Percentiles rank a stretch among this genome's conserved stretches.
Evolutionary conservation across 2,113 vertebrate species (phyloP).

Genomic region (Speoplatyrhinus poulsoni): DNA sequence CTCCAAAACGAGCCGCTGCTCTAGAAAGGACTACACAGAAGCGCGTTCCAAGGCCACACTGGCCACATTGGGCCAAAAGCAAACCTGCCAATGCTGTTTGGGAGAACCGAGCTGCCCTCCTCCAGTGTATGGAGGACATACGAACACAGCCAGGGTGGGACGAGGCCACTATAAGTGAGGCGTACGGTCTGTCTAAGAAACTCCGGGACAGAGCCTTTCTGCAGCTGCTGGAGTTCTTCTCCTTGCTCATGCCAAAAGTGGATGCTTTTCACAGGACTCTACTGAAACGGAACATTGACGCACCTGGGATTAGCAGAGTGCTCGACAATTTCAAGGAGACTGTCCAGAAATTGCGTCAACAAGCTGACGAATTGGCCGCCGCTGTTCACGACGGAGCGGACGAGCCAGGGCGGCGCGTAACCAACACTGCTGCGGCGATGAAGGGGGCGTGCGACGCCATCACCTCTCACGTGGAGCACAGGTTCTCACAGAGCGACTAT

Average conservation of each 20-base stretch:
- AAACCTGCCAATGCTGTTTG: neutral
- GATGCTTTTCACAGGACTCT: no score
- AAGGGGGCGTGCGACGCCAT: neutral
- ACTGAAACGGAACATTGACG: neutral
- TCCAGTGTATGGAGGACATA: neutral
- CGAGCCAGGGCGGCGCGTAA: neutral
- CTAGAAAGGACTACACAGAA: neutral
- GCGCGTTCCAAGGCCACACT: neutral
- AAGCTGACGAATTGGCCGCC: neutral
- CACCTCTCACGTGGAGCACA: neutral
- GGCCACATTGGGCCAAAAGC: neutral
- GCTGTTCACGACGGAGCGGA: neutral
- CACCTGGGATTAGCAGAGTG: neutral
- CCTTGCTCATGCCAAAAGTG: no score
- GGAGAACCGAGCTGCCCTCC: neutral
- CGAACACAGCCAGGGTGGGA: conserved; percentile 13
- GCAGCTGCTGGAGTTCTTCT: conserved; percentile 7
- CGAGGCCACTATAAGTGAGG: conserved; percentile 3
- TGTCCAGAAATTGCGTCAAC: neutral
- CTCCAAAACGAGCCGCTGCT: neutral
- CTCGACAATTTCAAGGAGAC: conserved; percentile 7
- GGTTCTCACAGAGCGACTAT: neutral
- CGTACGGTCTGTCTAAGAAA: conserved; percentile 10
- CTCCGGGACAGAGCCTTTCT: conserved; percentile 7
- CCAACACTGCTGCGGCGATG: neutral